Base-by-base conservation (phyloP, 2,797 vertebrate species). In the Myotis findleyi region DNA sequence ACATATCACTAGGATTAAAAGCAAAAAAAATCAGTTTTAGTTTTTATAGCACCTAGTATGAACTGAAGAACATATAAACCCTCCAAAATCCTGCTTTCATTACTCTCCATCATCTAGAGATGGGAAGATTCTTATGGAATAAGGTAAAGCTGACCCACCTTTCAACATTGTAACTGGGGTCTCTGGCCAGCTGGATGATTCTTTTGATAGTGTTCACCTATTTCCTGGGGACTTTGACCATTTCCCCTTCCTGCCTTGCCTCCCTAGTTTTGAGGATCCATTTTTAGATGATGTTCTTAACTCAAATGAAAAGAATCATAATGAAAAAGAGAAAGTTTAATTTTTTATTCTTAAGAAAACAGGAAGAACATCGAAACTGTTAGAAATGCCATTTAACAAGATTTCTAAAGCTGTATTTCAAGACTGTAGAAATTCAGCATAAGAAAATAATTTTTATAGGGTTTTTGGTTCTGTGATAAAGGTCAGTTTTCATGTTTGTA, bases 401-500 rank as follows among this genome's bases (percentile, higher is more conserved):
- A 83, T 92, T 95, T 94, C 77, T 95, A 93, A 88, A 89, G 47
- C 53, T 82, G 17, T 94, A 85, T 95, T 93, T 92, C 38, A 90
- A 73, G 83, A 89, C 62, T 89, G 36, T 18, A 95, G 80, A 93
- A 91, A 95, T 88, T 94, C 88, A 94, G 41, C 87, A 55, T 95
- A 93, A 96, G 90, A 76, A 97, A 95, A 92, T 94, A 90, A 94
- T 97, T 93, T 95, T 95, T 93, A 92, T 96, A 96, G 92, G 72
- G 94, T 83, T 93, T 97, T 96, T 95, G 83, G 83, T 92, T 96
- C 83, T 96, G 51, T 93, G 71, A 80, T 68, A 49, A 96, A 97
- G 97, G 95, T 97, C 95, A 92, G 79, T 97, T 95, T 97, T 95
- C 20, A 95, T 94, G 91, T 95, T 94, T 96, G 85, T 91, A 92